Evolutionary conservation across 1,140 invertebrate genomes (phyloP).

Genomic region (Danaus melanippus): DNA sequence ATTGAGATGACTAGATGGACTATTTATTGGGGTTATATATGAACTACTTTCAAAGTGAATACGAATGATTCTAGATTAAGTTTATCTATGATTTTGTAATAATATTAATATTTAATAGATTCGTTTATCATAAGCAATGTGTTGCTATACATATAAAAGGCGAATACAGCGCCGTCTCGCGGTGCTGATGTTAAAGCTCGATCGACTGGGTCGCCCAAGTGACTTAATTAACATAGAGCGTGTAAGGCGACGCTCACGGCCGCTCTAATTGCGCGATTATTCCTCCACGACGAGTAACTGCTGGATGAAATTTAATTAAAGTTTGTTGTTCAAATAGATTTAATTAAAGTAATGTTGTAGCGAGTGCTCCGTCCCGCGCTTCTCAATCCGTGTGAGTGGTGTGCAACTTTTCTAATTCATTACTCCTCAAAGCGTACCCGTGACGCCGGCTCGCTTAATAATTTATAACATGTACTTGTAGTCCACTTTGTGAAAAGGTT

Average conservation of each 20-base stretch:
- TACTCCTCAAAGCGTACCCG: conserved; percentile 71
- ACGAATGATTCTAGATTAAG: too few species aligned
- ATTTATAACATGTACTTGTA: conserved; percentile 69
- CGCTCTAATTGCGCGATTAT: conserved; percentile 72
- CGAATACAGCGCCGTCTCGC: too few species aligned
- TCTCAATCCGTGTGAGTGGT: conserved; percentile 70
- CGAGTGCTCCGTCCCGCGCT: conserved; percentile 50
- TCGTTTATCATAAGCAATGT: too few species aligned
- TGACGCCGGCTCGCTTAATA: conserved; percentile 69
- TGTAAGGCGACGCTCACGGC: conserved; percentile 70
- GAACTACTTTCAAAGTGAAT: too few species aligned
- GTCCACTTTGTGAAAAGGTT: conserved; percentile 37
- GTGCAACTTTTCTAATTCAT: conserved; percentile 72
- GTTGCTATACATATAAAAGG: too few species aligned
- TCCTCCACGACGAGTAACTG: conserved; percentile 71
- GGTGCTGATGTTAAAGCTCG: conserved; percentile 9
- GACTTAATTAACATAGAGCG: conserved; percentile 69
- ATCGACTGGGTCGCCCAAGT: conserved; percentile 56
- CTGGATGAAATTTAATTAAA: conserved; percentile 73
- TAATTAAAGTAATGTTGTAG: conserved; percentile 72
- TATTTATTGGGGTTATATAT: too few species aligned
- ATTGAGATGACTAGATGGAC: too few species aligned
- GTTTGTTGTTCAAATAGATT: conserved; percentile 73
- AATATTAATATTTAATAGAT: too few species aligned
- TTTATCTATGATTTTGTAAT: too few species aligned